phyloP scores from a whole-genome alignment of 2,888 invertebrate species.

The Hipparchia semele region DNA sequence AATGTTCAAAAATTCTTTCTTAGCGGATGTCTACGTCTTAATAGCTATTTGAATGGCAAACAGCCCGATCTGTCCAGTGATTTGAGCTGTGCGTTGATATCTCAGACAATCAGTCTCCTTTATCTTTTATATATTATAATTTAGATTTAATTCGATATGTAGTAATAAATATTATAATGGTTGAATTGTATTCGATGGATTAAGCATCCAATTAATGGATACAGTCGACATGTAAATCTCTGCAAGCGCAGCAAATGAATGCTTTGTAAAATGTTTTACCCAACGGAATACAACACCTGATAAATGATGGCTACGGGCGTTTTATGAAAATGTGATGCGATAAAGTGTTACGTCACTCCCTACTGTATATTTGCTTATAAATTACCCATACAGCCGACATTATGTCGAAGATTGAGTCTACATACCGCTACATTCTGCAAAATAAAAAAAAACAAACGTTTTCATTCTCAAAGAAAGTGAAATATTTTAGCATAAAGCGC shows the following conservation, averaged over 20 bases:
- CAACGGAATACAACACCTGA: conserved; percentile 66
- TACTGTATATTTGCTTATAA: conserved; percentile 36
- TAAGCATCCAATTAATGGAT: conserved; percentile 62
- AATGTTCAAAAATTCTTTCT: too few relatives aligned
- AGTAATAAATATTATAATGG: conserved; percentile 25
- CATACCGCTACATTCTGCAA: neutral
- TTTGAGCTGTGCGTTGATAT: too few relatives aligned
- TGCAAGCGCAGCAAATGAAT: conserved; percentile 64
- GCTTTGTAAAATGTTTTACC: conserved; percentile 67
- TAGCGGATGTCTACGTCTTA: too few relatives aligned
- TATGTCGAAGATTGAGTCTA: conserved; percentile 15
- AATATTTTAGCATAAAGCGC: neutral
- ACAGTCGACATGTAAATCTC: conserved; percentile 64
- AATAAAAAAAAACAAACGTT: conserved; percentile 1
- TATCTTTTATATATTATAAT: too few relatives aligned
- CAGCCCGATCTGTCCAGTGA: too few relatives aligned
- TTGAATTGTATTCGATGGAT: conserved; percentile 50
- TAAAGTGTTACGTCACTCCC: conserved; percentile 40
- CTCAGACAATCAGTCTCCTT: too few relatives aligned
- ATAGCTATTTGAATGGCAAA: too few relatives aligned
- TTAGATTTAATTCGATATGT: too few relatives aligned
- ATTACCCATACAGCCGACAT: conserved; percentile 24
- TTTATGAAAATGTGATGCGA: conserved; percentile 63
- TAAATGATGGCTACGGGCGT: conserved; percentile 69
- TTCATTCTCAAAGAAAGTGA: neutral